These are phyloP conservation scores for Spilosoma lubricipeda DNA, from an alignment of 2,888 invertebrate species.

Conservation along the genomic window DNA sequence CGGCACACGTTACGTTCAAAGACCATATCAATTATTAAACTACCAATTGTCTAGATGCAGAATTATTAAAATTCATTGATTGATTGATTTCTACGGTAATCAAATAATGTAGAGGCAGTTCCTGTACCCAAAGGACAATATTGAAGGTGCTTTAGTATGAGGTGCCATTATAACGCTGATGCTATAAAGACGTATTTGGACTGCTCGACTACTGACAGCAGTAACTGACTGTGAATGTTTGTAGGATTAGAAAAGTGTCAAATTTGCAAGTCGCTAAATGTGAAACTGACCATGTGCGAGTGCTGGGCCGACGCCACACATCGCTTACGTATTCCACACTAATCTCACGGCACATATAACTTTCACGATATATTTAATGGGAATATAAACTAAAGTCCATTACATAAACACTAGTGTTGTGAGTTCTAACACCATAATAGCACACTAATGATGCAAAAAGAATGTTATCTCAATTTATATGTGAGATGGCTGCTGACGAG, in stretches of 20 bases:
- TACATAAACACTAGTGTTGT: conserved; percentile 11
- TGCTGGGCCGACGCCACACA: neutral
- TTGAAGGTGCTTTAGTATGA: neutral
- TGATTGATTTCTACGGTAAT: neutral
- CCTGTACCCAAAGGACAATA: neutral
- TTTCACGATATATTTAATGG: conserved; percentile 1
- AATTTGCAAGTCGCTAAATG: conserved; percentile 21
- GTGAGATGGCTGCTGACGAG: neutral
- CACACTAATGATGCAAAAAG: conserved; percentile 9
- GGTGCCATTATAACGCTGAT: neutral
- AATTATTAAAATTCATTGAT: neutral
- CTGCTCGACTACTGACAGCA: neutral
- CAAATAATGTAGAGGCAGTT: neutral
- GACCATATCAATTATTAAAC: neutral
- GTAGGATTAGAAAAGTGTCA: conserved; percentile 34
- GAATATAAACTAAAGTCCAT: neutral
- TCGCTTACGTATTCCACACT: neutral
- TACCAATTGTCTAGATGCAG: neutral
- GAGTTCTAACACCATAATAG: conserved; percentile 9
- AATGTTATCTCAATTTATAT: conserved; percentile 9
- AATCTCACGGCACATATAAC: neutral
- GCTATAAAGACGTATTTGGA: neutral
- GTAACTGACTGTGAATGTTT: conserved; percentile 4
- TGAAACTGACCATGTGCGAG: conserved; percentile 15
- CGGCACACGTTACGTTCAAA: conserved; percentile 1